These are phyloP conservation scores for Poecilia gillii DNA, from an alignment of 2,797 vertebrate species.

Conservation along the genomic window DNA sequence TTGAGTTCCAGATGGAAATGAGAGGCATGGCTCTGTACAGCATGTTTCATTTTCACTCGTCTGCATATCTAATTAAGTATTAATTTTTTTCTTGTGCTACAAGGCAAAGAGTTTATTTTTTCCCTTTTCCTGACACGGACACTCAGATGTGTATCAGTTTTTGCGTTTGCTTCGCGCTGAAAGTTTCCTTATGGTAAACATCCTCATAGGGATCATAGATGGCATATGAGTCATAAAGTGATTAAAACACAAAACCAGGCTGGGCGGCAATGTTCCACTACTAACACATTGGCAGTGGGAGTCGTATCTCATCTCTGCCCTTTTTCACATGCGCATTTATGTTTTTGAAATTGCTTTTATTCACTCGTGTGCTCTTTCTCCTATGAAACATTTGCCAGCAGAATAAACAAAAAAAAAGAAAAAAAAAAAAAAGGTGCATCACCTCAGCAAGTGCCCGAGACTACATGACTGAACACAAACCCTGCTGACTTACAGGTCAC, in stretches of 20 bases:
- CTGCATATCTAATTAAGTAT: neutral
- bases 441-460: constrained; percentile 16
- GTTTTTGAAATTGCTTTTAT: constrained; percentile 15
- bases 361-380: neutral
- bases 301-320: constrained; percentile 25
- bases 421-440: neutral
- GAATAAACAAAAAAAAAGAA: neutral
- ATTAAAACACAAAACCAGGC: constrained; percentile 22
- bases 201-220: constrained; percentile 18
- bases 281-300: constrained; percentile 17
- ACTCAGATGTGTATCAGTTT: neutral
- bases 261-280: constrained; percentile 9
- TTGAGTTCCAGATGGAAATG: neutral
- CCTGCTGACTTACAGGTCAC: constrained; percentile 31
- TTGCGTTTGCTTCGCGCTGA: neutral
- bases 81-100: neutral
- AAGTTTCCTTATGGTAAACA: constrained; percentile 8
- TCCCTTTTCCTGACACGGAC: neutral
- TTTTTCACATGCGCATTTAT: constrained; percentile 16
- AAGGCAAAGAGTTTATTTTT: neutral
- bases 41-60: neutral
- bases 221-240: constrained; percentile 37
- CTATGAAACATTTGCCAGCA: constrained; percentile 15
- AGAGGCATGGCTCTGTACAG: neutral
- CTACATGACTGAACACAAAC: constrained; percentile 27